phyloP scores from a whole-genome alignment of 2,888 invertebrate genomes.

The Rhodophaea formosa region DNA sequence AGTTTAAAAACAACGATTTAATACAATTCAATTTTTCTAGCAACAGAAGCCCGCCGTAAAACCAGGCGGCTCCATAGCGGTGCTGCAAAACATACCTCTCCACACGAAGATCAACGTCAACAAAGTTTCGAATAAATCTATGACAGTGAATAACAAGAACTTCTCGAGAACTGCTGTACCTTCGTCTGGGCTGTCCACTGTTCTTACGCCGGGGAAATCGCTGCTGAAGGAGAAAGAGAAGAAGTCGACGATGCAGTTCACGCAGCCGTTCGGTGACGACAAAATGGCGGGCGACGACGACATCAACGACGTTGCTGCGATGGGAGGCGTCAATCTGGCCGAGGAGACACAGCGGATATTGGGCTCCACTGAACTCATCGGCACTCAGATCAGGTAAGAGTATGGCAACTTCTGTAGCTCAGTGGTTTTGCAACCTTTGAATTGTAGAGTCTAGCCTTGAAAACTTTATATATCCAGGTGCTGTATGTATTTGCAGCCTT shows the following conservation, averaged over 20 bases:
- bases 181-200: conserved; percentile 55
- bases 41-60: conserved; percentile 54
- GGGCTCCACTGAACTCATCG: conserved; percentile 93
- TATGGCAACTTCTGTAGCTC: too few relatives aligned
- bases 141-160: conserved; percentile 70
- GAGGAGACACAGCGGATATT: conserved; percentile 97
- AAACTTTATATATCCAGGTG: too few relatives aligned
- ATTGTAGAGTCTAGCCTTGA: too few relatives aligned
- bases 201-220: conserved; percentile 79
- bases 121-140: conserved; percentile 67
- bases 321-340: conserved; percentile 98
- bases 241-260: conserved; percentile 68
- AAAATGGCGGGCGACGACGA: conserved; percentile 93
- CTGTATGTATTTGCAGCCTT: too few relatives aligned
- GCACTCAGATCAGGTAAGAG: conserved; percentile 87
- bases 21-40: background rate
- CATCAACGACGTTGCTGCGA: conserved; percentile 98
- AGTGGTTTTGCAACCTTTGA: too few relatives aligned
- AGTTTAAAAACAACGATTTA: background rate
- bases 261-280: conserved; percentile 66
- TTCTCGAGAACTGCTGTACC: conserved; percentile 53
- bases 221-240: conserved; percentile 89
- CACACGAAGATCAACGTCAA: conserved; percentile 63
- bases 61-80: conserved; percentile 57
- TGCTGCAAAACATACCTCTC: conserved; percentile 70